Evolutionary conservation across 2,797 vertebrate species (phyloP).

Genomic region (Phalloptychus januarius): DNA sequence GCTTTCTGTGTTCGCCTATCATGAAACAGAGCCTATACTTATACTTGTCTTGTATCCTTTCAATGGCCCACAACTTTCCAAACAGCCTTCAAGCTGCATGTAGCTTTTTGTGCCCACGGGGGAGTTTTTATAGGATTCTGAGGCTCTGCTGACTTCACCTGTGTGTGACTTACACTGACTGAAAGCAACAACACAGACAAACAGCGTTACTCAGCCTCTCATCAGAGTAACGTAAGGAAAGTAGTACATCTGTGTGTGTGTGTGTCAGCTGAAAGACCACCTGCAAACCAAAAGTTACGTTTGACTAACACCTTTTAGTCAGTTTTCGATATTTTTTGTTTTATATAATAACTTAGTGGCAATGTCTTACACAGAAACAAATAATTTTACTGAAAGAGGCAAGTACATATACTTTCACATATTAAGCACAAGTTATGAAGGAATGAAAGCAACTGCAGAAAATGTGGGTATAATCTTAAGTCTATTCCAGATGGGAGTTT

Average conservation of each 20-base stretch:
- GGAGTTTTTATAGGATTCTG: constrained; percentile 30
- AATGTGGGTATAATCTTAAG: constrained; percentile 1
- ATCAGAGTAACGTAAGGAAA: constrained; percentile 39
- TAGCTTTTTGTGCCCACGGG: constrained; percentile 27
- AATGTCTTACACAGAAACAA: neutral
- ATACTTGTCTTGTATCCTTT: constrained; percentile 18
- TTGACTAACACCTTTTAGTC: constrained; percentile 48
- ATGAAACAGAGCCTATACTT: neutral
- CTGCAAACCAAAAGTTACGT: constrained; percentile 35
- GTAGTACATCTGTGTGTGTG: constrained; percentile 25
- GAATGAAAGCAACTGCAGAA: constrained; percentile 8
- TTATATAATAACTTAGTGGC: neutral
- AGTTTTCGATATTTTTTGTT: neutral
- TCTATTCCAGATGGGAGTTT: constrained; percentile 12
- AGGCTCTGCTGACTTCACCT: constrained; percentile 42
- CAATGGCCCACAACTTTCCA: constrained; percentile 8
- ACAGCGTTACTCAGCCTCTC: constrained; percentile 64
- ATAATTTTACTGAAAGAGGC: neutral
- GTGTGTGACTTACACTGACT: constrained; percentile 47
- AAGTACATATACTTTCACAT: neutral
- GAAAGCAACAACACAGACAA: constrained; percentile 52
- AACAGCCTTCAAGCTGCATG: neutral
- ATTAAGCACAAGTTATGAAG: neutral
- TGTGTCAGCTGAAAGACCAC: constrained; percentile 63
- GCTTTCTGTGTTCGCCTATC: neutral